Base-by-base conservation (phyloP, 2,888 invertebrate genomes). In the Salpingus planirostris region DNA sequence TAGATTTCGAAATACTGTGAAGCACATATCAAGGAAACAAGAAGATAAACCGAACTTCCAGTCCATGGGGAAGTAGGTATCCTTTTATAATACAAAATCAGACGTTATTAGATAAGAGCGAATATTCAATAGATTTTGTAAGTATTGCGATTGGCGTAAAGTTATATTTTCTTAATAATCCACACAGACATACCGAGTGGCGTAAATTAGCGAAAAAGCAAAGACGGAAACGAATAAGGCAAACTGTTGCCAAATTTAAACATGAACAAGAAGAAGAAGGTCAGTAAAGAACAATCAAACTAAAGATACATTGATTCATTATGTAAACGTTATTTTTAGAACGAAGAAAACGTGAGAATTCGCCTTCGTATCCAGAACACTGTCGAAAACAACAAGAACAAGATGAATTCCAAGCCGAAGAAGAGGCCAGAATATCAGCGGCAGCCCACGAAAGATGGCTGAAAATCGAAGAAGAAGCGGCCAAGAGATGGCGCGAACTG, bases 121-220 rank as follows among this genome's bases (percentile, higher is more conserved):
- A 25, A 13, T 11, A n/a, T 21, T 13, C 21, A 36, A 24, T n/a
- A 3, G 8, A 11, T 13, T 11, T 32, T 15, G 21, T 32, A 31
- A 38, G 40, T 38, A 33, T 27, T n/a, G n/a, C n/a, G n/a, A n/a
- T n/a, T n/a, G n/a, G 38, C 15, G 26, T 33, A 34, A 33, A 39
- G 47, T 50, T 55, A 54, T 54, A 47, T 56, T 60, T 60, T 60
- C 62, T 60, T 62, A 62, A 62, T 62, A 40, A 40, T 40, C 42
- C 44, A 54, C 61, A 44, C 58, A 77, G 76, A 47, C 79, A 79
- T 60, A 72, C 70, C 51, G 69, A 74, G 55, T 86, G 86, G 83
- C 73, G 88, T 47, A 78, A 76, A 63, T 50, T 73, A 39, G 80
- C 74, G 0, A 88, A 86, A 64, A 82, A 75, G 52, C 67, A 75